Evolutionary conservation across 2,888 invertebrate species (phyloP).

Genomic region (Megaustenia siamemsis): DNA sequence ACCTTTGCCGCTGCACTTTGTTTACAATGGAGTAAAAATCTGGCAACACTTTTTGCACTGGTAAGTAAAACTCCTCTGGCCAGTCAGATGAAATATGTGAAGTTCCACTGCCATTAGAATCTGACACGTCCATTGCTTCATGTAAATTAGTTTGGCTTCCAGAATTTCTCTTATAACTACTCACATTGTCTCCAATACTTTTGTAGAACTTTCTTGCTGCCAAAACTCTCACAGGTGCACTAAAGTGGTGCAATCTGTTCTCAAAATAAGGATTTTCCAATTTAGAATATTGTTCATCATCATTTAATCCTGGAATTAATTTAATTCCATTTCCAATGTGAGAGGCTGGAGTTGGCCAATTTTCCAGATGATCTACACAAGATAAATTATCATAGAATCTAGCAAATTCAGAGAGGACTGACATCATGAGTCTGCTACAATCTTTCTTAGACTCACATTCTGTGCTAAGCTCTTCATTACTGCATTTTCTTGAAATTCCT

Average conservation of each 20-base stretch:
- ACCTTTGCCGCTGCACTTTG: background rate
- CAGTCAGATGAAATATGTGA: background rate
- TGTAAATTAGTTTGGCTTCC: background rate
- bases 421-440: background rate
- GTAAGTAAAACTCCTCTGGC: constrained; percentile 31
- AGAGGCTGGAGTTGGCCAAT: background rate
- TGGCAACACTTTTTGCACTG: constrained; percentile 34
- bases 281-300: constrained; percentile 19
- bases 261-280: background rate
- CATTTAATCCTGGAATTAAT: constrained; percentile 37
- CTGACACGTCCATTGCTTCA: background rate
- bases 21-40: constrained; percentile 36
- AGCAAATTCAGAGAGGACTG: constrained; percentile 21
- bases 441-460: background rate
- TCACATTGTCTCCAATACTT: background rate
- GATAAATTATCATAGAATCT: constrained; percentile 40
- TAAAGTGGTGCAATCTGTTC: background rate
- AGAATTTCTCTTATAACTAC: background rate
- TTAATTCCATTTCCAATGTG: background rate
- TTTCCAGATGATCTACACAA: constrained; percentile 31
- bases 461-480: background rate
- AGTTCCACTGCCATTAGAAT: background rate
- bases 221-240: background rate
- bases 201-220: constrained; percentile 26
- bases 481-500: background rate